Evolutionary conservation across 2,113 vertebrate genomes (phyloP), one percentile per base, ranked within the genome.

Genomic region (Thunnus maccoyii): DNA sequence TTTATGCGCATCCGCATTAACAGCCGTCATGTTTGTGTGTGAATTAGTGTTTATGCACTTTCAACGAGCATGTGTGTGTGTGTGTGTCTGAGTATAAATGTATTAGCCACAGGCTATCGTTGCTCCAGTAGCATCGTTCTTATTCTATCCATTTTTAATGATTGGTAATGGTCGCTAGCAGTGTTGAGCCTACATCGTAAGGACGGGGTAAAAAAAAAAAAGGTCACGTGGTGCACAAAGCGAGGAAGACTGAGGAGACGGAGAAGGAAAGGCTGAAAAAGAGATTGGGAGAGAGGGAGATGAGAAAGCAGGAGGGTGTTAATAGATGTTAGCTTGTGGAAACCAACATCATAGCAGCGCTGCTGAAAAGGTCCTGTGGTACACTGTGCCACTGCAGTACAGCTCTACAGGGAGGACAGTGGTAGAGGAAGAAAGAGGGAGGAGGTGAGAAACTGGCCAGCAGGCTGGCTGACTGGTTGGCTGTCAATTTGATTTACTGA

Each of bases 91-190:
- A 60, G 76, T 66, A 76, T 89, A 82, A 91, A 85, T 60, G 82
- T 74, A 74, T 65, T 82, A 79, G 90, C 92, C 86, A 89, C 84
- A 82, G 91, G 91, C 88, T 85, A 89, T 88, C 54, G 9, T 75
- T 89, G 58, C 75, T 90, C 84, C 87, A 86, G 81, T 75, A 76
- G 77, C 77, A 86, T 84, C 76, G 72, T 89, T 92, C 86, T 84
- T 87, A 84, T 84, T 87, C 60, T 80, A 92, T 92, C 72, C 71
- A 92, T 93, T 90, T 93, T 94, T 92, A 93, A 94, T 92, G 88
- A 89, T 89, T 25, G 60, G 91, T 92, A 91, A 92, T 93, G 86
- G 86, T 91, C 27, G 89, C 91, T 87, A 78, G 80, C 82, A 87
- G 88, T 86, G 82, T 87, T 86, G 85, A 88, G 72, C 83, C 74